Percentiles rank a stretch among this genome's conserved stretches.
Evolutionary conservation across 2,797 vertebrate species (phyloP).

Genomic region (Periophthalmus magnuspinnatus): DNA sequence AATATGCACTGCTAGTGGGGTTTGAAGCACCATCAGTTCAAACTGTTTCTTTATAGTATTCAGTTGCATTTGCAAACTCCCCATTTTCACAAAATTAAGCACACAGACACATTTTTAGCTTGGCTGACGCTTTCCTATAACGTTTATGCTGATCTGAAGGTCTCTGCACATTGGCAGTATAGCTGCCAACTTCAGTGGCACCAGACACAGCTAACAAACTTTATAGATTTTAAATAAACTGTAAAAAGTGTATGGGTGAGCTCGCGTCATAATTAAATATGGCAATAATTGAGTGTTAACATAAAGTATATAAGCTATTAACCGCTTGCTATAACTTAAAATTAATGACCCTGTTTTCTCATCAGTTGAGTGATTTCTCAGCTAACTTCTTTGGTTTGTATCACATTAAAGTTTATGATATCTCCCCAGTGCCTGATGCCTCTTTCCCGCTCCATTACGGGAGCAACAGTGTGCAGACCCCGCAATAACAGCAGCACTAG

Average conservation of each 20-base stretch:
- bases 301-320: slow-evolving; percentile 9
- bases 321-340: slow-evolving; percentile 13
- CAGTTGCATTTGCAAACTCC: not conserved
- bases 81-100: not conserved
- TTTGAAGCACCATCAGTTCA: not conserved
- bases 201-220: not conserved
- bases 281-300: slow-evolving; percentile 14
- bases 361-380: slow-evolving; percentile 3
- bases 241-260: slow-evolving; percentile 5
- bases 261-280: slow-evolving; percentile 10
- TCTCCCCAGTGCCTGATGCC: slow-evolving; percentile 7
- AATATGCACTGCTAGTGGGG: not conserved
- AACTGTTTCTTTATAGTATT: not conserved
- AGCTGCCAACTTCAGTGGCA: not conserved
- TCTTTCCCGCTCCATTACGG: slow-evolving; percentile 9
- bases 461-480: slow-evolving; percentile 11
- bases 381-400: slow-evolving; percentile 14
- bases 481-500: slow-evolving; percentile 1
- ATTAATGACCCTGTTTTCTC: slow-evolving; percentile 6
- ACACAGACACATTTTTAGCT: not conserved
- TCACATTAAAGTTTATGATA: slow-evolving; percentile 16
- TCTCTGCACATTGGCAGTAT: not conserved
- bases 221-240: slow-evolving; percentile 9
- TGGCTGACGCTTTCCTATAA: not conserved
- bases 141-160: slow-evolving; percentile 1